A percentile compares a stretch with the other conserved stretches of the same genome.
These are phyloP conservation scores for Heliconius melpomene DNA, from an alignment of 1,140 invertebrate genomes.

Conservation along the genomic window DNA sequence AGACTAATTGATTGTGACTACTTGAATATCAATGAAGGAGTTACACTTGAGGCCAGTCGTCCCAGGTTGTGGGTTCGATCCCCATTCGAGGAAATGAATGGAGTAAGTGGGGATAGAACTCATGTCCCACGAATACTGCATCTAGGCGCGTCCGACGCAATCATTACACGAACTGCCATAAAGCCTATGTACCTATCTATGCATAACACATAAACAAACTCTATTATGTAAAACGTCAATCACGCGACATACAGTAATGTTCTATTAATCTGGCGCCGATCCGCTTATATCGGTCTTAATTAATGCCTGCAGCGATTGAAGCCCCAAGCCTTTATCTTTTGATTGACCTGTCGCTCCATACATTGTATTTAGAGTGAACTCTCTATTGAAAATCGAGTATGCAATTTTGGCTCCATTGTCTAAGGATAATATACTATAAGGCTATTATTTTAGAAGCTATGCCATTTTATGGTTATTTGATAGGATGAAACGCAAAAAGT, in stretches of 20 bases:
- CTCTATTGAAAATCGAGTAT: slow-evolving; percentile 29
- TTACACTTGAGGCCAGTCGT: not conserved
- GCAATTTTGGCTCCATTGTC: slow-evolving; percentile 34
- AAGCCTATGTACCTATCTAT: not conserved
- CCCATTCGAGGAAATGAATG: too few species aligned
- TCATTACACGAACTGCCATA: not conserved
- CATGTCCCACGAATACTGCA: not conserved
- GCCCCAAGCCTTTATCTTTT: slow-evolving; percentile 68
- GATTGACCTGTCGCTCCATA: slow-evolving; percentile 64
- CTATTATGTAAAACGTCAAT: slow-evolving; percentile 44
- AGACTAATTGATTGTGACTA: not conserved
- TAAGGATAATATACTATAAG: slow-evolving; percentile 22
- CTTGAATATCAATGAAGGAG: not conserved
- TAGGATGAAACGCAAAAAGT: slow-evolving; percentile 26
- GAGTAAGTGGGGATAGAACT: too few species aligned
- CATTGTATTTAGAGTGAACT: slow-evolving; percentile 40
- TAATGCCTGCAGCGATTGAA: slow-evolving; percentile 63
- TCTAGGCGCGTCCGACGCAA: not conserved
- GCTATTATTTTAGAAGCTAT: slow-evolving; percentile 14
- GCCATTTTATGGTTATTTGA: slow-evolving; percentile 12
- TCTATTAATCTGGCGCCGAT: slow-evolving; percentile 59
- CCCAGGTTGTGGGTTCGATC: too few species aligned
- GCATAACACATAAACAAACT: slow-evolving; percentile 30
- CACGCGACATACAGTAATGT: slow-evolving; percentile 34
- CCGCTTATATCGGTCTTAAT: slow-evolving; percentile 71